Percentiles rank a stretch among this genome's conserved stretches.
Conservation (phyloP, 2,888 invertebrate species). For the Brachynemurus nebulosus region DNA sequence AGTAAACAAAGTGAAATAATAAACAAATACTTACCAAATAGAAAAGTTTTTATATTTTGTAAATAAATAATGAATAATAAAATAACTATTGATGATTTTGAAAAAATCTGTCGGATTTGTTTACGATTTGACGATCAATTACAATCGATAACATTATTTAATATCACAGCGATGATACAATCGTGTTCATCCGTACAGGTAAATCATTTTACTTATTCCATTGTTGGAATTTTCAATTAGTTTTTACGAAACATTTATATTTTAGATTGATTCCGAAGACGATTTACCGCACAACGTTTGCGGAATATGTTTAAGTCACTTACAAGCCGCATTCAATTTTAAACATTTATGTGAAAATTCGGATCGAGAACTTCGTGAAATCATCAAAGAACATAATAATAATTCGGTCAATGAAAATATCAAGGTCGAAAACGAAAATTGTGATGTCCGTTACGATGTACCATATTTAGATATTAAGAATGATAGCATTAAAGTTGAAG, state of each 20-base stretch:
- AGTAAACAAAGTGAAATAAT: no score
- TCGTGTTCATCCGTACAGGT: background rate
- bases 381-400: background rate
- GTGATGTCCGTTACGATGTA: no score
- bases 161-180: background rate
- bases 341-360: constrained; percentile 4
- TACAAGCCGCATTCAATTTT: background rate
- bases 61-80: no score
- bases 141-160: background rate
- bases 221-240: no score
- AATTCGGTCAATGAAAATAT: no score
- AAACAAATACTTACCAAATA: no score
- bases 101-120: background rate
- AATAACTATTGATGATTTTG: no score
- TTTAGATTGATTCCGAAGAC: background rate
- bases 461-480: background rate
- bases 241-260: no score
- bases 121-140: background rate
- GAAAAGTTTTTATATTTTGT: no score
- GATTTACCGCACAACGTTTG: constrained; percentile 1
- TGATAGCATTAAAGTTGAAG: no score
- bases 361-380: background rate
- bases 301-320: background rate
- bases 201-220: background rate
- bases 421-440: background rate